A percentile compares a stretch with the other conserved stretches of the same genome.
These are phyloP conservation scores for Labeo catla DNA, from an alignment of 2,113 vertebrate genomes.

Conservation along the genomic window DNA sequence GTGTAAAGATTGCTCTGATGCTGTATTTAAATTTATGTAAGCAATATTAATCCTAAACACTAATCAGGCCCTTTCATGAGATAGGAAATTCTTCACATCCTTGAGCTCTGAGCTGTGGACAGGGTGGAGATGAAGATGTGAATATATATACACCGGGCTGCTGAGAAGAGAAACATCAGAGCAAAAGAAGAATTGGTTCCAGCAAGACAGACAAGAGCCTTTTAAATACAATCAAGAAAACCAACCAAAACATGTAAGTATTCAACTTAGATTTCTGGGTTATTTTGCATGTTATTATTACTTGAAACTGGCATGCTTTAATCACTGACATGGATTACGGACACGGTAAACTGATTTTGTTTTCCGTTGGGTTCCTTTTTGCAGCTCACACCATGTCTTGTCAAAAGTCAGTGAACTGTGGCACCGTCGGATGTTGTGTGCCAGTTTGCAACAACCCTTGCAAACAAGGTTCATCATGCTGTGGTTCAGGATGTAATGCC, in stretches of 20 bases:
- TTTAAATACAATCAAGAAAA: neutral
- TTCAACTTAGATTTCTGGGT: neutral
- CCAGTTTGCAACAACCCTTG: no score
- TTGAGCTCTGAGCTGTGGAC: neutral
- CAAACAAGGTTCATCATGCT: no score
- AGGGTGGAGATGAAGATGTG: constrained; percentile 1
- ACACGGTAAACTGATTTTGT: neutral
- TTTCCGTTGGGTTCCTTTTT: neutral
- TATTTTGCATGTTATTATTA: neutral
- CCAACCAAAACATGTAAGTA: neutral
- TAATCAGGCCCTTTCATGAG: neutral
- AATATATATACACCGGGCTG: neutral
- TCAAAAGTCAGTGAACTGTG: neutral
- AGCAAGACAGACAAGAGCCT: neutral
- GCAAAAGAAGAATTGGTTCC: neutral
- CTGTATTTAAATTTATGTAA: neutral
- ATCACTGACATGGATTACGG: neutral
- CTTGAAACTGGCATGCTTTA: neutral
- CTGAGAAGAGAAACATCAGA: neutral
- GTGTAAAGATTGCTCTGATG: neutral
- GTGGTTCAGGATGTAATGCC: no score
- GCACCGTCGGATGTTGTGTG: neutral
- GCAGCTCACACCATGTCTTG: neutral
- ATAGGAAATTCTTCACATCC: neutral
- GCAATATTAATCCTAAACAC: neutral